phyloP scores from a whole-genome alignment of 2,113 vertebrate species.

The Tapirus terrestris region DNA sequence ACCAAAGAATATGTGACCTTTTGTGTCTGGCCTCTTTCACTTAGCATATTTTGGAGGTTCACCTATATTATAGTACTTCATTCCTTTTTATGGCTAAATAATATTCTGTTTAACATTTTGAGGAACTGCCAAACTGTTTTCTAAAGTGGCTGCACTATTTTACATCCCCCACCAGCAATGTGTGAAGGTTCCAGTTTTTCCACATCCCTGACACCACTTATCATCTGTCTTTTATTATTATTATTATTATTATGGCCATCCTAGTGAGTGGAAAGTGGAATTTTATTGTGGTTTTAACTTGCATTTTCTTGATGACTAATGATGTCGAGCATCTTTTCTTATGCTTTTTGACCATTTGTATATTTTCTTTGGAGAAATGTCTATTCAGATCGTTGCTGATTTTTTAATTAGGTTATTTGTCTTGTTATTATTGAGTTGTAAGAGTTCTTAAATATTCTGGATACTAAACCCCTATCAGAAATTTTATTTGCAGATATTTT shows the following conservation, averaged over 20 bases:
- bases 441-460: background rate
- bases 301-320: background rate
- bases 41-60: background rate
- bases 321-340: background rate
- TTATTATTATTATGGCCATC: background rate
- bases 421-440: background rate
- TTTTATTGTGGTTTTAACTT: background rate
- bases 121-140: background rate
- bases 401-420: background rate
- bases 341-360: background rate
- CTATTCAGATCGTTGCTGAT: background rate
- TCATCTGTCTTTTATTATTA: background rate
- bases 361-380: background rate
- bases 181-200: background rate
- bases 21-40: background rate
- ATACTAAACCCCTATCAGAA: background rate
- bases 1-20: background rate
- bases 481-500: background rate
- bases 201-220: background rate
- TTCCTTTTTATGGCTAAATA: background rate
- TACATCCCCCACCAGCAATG: background rate
- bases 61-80: background rate
- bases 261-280: background rate
- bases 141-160: background rate
- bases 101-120: background rate